Evolutionary conservation across 2,113 vertebrate species (phyloP), one percentile per base, ranked within the genome.

Genomic region (Tenrec ecaudatus): DNA sequence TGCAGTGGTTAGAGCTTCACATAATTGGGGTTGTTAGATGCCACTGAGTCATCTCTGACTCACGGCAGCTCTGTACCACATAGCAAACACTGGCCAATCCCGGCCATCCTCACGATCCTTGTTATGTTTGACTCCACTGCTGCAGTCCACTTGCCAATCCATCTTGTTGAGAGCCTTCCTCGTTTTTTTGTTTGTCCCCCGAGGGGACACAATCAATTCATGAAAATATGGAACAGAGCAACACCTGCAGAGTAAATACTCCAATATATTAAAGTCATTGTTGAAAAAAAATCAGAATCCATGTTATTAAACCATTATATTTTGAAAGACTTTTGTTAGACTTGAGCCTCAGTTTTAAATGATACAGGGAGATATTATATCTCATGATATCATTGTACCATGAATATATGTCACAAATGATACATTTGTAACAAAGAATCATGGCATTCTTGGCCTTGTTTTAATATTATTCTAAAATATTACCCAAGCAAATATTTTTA

Each of bases 341-440:
- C 2, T 76, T 91, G 69, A 89, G 27, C 66, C n/a, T 87, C 10
- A 76, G 14, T 9, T 12, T 12, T 88, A 82, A 47, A 12, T 33
- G 29, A 12, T 75, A 66, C 4, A 81, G 29, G 0, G 8, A 82
- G 64, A 23, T 47, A 83, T 76, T 43, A 69, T 6, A 11, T 60
- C 85, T 87, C 64, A 89, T 64, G 53, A 0, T 53, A 10, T 53
- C 47, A 53, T 53, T 53, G 11, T 53, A 53, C 47, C 47, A 36
- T 38, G 11, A 91, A 73, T 73, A 94, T 23, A 62, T 62, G 4
- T 23, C 60, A 62, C 60, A 95, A 88, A 68, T 36, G 2, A 87
- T 22, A 78, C 69, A 77, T 66, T 14, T 86, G 7, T 1, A 68
- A 7, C 29, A 58, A 20, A 20, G 60, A 62, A 8, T 62, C 60